Conservation (phyloP, 1,140 invertebrate genomes). For the Muscidifurax raptorellus region DNA sequence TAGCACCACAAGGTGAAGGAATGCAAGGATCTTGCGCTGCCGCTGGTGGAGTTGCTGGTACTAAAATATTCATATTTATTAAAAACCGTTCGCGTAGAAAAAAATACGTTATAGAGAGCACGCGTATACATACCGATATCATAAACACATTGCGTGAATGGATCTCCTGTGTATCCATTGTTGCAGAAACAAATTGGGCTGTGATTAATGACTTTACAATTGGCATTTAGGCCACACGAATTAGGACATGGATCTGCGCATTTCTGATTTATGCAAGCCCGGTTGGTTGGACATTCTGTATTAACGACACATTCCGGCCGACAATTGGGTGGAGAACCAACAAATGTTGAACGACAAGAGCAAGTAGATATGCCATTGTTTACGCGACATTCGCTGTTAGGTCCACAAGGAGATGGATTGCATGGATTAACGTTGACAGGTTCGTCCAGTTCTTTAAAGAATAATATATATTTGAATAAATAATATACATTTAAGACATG, state of each 20-base stretch:
- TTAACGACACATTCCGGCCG: slow-evolving; percentile 86
- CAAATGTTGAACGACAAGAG: slow-evolving; percentile 78
- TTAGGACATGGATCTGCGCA: slow-evolving; percentile 87
- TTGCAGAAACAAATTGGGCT: slow-evolving; percentile 84
- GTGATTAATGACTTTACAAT: slow-evolving; percentile 84
- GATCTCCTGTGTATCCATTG: slow-evolving; percentile 84
- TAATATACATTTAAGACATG: neutral
- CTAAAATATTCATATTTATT: slow-evolving; percentile 66
- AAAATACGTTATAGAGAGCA: slow-evolving; percentile 35
- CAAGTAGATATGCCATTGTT: slow-evolving; percentile 81
- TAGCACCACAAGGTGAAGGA: slow-evolving; percentile 84
- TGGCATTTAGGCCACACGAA: slow-evolving; percentile 83
- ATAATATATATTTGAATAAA: neutral
- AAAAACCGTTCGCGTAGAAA: slow-evolving; percentile 42
- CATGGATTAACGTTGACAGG: slow-evolving; percentile 80
- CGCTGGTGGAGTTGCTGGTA: slow-evolving; percentile 58
- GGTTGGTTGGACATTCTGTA: slow-evolving; percentile 84
- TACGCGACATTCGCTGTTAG: slow-evolving; percentile 81
- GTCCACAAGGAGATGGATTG: slow-evolving; percentile 85
- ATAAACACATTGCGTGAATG: slow-evolving; percentile 78
- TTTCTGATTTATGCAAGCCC: slow-evolving; percentile 85
- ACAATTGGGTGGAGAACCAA: slow-evolving; percentile 80
- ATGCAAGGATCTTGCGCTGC: slow-evolving; percentile 80
- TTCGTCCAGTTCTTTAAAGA: slow-evolving; percentile 40
- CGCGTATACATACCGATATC: slow-evolving; percentile 62